These are phyloP conservation scores for Oenanthe oenanthe DNA, from an alignment of 2,113 vertebrate species.

Conservation along the genomic window DNA sequence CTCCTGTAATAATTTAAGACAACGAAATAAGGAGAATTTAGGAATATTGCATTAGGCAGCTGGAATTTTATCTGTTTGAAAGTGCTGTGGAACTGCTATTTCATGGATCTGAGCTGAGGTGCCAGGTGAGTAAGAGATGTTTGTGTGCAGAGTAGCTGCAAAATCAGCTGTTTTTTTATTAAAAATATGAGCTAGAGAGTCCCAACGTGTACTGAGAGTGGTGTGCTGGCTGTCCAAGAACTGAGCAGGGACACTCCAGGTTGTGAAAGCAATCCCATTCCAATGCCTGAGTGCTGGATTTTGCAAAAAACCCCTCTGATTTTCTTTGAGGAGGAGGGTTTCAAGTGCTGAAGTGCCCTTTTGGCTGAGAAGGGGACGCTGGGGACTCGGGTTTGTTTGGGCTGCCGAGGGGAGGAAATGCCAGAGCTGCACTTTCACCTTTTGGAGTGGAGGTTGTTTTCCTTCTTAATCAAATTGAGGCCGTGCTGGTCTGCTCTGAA, in stretches of 20 bases:
- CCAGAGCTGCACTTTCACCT: background rate
- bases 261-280: background rate
- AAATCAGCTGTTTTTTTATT: background rate
- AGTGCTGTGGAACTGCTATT: background rate
- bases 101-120: background rate
- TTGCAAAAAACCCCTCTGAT: background rate
- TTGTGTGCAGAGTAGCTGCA: background rate
- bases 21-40: background rate
- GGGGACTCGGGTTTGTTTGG: background rate
- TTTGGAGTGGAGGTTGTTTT: background rate
- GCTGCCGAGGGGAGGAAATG: background rate
- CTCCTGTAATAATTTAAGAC: background rate
- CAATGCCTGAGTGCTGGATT: background rate
- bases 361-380: background rate
- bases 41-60: background rate
- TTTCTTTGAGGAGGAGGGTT: background rate
- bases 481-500: fast-evolving
- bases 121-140: background rate
- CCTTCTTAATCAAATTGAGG: background rate
- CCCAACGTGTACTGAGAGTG: background rate
- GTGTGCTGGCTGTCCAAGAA: background rate
- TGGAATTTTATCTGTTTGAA: background rate
- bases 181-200: background rate
- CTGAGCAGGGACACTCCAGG: background rate
- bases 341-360: background rate